phyloP scores from a whole-genome alignment of 64 coral and sea anemone genomes.

The Montipora capricornis region DNA sequence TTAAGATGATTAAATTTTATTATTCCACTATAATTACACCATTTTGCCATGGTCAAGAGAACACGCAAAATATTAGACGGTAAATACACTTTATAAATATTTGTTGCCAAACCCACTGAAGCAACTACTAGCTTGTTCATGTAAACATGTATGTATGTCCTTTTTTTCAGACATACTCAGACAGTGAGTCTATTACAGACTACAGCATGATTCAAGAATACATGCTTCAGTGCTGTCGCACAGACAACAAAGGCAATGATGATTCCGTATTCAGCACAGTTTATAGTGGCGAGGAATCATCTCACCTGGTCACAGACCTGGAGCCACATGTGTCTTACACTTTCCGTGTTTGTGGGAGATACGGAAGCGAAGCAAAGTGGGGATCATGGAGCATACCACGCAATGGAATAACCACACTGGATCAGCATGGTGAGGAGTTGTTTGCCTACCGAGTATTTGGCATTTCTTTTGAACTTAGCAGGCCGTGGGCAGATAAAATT shows the following conservation, averaged over 20 bases:
- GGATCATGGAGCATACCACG: conserved; percentile 94
- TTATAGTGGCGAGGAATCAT: conserved; percentile 87
- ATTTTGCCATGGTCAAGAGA: too few species aligned
- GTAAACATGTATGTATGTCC: background rate
- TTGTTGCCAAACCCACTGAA: too few species aligned
- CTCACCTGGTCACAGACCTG: conserved; percentile 86
- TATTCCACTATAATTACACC: too few species aligned
- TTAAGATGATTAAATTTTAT: too few species aligned
- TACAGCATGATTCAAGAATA: conserved; percentile 91
- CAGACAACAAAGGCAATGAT: conserved; percentile 79
- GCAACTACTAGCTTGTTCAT: too few species aligned
- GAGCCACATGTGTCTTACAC: conserved; percentile 96
- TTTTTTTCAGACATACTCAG: conserved; percentile 79
- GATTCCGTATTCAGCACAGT: conserved; percentile 91
- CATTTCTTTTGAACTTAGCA: too few species aligned
- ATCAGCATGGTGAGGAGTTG: conserved; percentile 84
- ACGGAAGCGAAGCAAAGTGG: conserved; percentile 90
- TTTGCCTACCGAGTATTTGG: background rate
- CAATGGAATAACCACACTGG: conserved; percentile 92
- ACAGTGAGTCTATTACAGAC: conserved; percentile 92
- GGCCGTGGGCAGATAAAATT: too few species aligned
- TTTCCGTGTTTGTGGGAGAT: conserved; percentile 96
- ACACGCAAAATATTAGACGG: too few species aligned
- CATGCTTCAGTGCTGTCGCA: conserved; percentile 92
- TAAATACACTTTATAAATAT: too few species aligned